Evolutionary conservation across 53 echinoderm and acorn worm species (phyloP), one percentile per base, ranked within the genome.

Genomic region (Apostichopus leukothele): DNA sequence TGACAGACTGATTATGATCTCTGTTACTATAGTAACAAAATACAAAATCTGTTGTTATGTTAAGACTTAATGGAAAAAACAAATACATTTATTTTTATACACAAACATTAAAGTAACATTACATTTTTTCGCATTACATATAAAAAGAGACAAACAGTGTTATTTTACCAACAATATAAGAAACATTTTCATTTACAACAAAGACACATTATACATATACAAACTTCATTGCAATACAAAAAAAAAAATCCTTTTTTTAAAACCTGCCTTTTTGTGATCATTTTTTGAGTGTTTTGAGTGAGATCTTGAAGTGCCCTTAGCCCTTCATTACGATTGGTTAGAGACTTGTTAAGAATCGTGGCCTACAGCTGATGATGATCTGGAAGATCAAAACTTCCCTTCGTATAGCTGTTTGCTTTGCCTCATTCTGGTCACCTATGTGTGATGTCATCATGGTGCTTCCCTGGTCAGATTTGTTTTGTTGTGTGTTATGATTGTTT

Each of bases 391-490:
- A 71, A 6, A 71, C 71, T 16, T 16, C 6, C 14, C 18, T 71
- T 71, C 71, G 5, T 18, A 18, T 6, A 71, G 20, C n/a, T 71
- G 20, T 71, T 6, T 18, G 71, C 20, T 71, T 71, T 71, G 14
- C 71, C 20, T n/a, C n/a, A 18, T 71, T 71, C 71, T 71, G 71
- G 18, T 71, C 71, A 71, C 71, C 6, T 2, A 71, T 71, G 71
- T 71, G 18, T 71, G n/a, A 71, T 71, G 71, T 71, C 20, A 71
- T 71, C 18, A 71, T 71, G 71, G 71, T 71, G 71, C 71, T 71
- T 71, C 71, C 71, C 71, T 71, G 6, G 71, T 16, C 18, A 19
- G 18, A 19, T n/a, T 57, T 57, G 57, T 57, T 9, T 57, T 57
- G 7, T 9, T 57, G 57, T 57, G 57, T 57, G 39, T 39, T 39